phyloP scores from a whole-genome alignment of 2,888 invertebrate genomes.

The Spilarctia lutea region DNA sequence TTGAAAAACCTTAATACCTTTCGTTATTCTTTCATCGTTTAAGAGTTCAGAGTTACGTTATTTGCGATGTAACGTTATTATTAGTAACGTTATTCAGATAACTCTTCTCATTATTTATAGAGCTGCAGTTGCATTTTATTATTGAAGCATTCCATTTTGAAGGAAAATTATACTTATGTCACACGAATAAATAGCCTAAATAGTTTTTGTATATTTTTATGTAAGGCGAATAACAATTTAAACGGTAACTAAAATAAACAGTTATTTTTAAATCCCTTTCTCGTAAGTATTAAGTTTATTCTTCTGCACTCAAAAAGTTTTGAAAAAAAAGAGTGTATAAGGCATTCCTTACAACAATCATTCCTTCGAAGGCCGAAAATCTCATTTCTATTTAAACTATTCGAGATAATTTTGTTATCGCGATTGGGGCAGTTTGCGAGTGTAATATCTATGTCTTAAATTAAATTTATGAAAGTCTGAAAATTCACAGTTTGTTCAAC shows the following conservation, averaged over 20 bases:
- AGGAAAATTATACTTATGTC: neutral
- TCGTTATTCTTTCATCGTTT: no score
- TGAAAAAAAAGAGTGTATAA: neutral
- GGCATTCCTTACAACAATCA: neutral
- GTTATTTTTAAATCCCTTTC: no score
- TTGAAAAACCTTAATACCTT: neutral
- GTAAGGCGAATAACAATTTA: no score
- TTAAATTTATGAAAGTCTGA: neutral
- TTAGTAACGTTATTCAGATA: neutral
- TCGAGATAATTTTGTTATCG: neutral
- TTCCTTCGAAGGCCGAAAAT: neutral
- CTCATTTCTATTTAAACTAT: neutral
- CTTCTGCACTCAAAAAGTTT: neutral
- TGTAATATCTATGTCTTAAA: neutral
- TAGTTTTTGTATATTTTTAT: no score
- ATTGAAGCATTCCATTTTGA: neutral
- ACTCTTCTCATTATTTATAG: neutral
- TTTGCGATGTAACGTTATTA: slow-evolving; percentile 2
- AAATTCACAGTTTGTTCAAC: neutral
- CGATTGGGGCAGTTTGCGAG: neutral
- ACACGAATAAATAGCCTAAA: no score
- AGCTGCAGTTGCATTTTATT: neutral
- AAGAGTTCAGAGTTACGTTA: no score
- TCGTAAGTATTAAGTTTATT: neutral
- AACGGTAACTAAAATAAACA: no score